phyloP scores from a whole-genome alignment of 1,140 invertebrate genomes.

The Bombus ignitus region DNA sequence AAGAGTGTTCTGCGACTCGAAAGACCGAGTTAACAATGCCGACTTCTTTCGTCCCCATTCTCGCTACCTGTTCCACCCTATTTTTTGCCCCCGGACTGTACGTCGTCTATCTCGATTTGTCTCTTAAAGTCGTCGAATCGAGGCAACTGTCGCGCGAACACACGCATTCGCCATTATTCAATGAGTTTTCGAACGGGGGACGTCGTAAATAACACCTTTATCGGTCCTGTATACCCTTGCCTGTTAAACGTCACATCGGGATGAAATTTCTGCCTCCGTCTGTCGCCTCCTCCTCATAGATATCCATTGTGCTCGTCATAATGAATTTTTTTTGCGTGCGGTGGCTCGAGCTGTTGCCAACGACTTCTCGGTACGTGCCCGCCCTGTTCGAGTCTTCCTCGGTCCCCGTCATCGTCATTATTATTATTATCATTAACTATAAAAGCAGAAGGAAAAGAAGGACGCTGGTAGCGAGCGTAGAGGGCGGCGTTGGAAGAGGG shows the following conservation, averaged over 20 bases:
- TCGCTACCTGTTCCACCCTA: too few relatives aligned
- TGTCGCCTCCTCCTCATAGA: slow-evolving; percentile 25
- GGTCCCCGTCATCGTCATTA: slow-evolving; percentile 25
- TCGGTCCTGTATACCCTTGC: background rate
- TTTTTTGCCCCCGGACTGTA: too few relatives aligned
- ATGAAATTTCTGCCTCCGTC: slow-evolving; percentile 13
- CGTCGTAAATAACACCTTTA: slow-evolving; percentile 38
- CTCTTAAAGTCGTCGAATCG: background rate
- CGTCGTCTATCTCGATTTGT: background rate
- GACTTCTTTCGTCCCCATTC: too few relatives aligned
- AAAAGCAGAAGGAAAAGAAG: slow-evolving; percentile 1
- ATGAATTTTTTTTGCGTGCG: slow-evolving; percentile 37
- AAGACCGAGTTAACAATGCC: too few relatives aligned
- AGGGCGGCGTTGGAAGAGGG: background rate
- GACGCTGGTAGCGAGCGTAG: background rate
- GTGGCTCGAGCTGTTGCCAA: slow-evolving; percentile 23
- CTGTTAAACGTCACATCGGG: slow-evolving; percentile 28
- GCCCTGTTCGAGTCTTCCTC: slow-evolving; percentile 11
- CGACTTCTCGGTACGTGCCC: slow-evolving; percentile 35
- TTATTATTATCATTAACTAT: slow-evolving; percentile 42
- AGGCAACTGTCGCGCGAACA: background rate
- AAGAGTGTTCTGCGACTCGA: too few relatives aligned
- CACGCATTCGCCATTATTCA: background rate
- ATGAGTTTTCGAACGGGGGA: background rate
- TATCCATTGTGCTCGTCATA: slow-evolving; percentile 25